Evolutionary conservation across 2,113 vertebrate genomes (phyloP).

Genomic region (Merops nubicus): DNA sequence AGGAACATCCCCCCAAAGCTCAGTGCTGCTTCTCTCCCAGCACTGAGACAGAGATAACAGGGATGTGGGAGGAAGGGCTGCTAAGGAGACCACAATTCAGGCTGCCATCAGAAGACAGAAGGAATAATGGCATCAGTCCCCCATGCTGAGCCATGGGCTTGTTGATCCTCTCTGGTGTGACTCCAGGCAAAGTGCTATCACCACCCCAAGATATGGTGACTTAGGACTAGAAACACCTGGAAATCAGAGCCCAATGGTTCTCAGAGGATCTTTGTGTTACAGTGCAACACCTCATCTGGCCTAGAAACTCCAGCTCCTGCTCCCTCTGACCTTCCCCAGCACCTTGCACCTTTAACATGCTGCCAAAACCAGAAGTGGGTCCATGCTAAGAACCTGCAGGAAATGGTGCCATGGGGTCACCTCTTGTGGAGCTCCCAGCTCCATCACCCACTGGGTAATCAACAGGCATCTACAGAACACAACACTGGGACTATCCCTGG

Average conservation of each 20-base stretch:
- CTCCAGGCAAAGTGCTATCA: background rate
- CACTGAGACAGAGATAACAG: background rate
- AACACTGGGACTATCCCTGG: background rate
- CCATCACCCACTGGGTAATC: background rate
- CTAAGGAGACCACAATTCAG: no score
- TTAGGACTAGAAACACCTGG: background rate
- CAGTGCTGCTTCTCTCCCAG: background rate
- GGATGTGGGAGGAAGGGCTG: background rate
- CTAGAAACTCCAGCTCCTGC: background rate
- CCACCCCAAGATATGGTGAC: background rate
- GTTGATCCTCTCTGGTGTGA: background rate
- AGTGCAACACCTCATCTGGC: background rate
- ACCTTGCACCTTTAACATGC: fast-evolving
- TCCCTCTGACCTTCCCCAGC: background rate
- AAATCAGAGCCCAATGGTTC: background rate
- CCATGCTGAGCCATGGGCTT: background rate
- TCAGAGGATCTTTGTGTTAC: background rate
- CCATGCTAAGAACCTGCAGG: background rate
- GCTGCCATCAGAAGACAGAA: background rate
- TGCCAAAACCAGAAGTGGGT: fast-evolving
- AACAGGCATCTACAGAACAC: background rate
- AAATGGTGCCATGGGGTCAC: background rate
- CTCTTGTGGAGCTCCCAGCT: background rate
- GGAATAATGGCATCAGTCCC: background rate
- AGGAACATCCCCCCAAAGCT: background rate